phyloP scores from a whole-genome alignment of 2,113 vertebrate species.

The Azemiops feae region DNA sequence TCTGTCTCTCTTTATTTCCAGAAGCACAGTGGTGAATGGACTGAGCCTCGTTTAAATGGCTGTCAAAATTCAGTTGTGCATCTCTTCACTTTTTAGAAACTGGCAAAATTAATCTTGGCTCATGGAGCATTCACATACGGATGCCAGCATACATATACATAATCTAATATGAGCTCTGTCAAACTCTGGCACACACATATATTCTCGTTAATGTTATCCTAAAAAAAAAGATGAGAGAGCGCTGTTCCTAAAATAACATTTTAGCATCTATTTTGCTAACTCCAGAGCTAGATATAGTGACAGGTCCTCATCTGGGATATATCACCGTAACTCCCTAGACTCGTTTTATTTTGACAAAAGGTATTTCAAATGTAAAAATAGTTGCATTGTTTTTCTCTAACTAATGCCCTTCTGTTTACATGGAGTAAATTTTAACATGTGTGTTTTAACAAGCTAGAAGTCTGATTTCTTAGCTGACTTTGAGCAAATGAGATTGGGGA shows the following conservation, averaged over 20 bases:
- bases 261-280: constrained; percentile 19
- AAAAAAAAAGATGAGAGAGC: background rate
- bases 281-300: background rate
- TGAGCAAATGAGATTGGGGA: background rate
- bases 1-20: background rate
- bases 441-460: background rate
- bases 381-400: constrained; percentile 13
- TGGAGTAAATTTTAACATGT: background rate
- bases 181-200: background rate
- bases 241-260: constrained; percentile 21
- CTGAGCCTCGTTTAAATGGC: background rate
- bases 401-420: background rate
- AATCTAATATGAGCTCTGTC: background rate
- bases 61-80: background rate
- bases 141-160: background rate
- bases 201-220: constrained; percentile 1
- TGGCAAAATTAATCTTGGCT: background rate
- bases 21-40: background rate
- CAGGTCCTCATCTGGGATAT: constrained; percentile 29
- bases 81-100: background rate
- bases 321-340: constrained; percentile 6
- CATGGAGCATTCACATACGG: background rate
- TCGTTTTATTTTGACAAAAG: constrained; percentile 30
- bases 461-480: constrained; percentile 8
- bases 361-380: constrained; percentile 31